Evolutionary conservation across 2,113 vertebrate species (phyloP), one percentile per base, ranked within the genome.

Genomic region (Azemiops feae): DNA sequence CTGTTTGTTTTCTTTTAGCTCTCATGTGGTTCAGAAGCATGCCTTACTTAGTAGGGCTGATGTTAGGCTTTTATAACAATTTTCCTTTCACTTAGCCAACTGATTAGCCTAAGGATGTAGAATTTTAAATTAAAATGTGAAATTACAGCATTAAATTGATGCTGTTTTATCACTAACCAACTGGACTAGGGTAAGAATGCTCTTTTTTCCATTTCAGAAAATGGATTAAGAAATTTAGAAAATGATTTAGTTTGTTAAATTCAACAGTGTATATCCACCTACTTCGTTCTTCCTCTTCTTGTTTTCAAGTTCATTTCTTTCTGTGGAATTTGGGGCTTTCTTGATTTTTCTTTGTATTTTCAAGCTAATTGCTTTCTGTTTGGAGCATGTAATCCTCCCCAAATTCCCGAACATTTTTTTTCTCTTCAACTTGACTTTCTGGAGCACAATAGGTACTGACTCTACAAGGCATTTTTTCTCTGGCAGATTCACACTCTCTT

Each of bases 261-360:
- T 74, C 20, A 34, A 1, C 25, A 60, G 69, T 8, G 90, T 30
- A 7, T 5, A 74, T n/a, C 43, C n/a, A 94, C 97, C 0, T 97
- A 98, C 98, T 95, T 39, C 94, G 3, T 95, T 93, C 34, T 55
- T 97, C 85, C 74, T 54, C 45, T 95, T 97, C 92, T 93, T 93
- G 92, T 94, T 91, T 1, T 69, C 91, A 92, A 94, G 11, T 53
- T 96, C 94, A 0, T 95, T 96, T 45, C n/a, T 47, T 88, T 96
- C 96, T 0, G 93, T 86, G 20, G 93, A 87, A 47, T 93, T 93
- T 0, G 96, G 64, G 60, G 91, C 47, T 43, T 95, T 96, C 64
- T 95, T 96, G 54, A 93, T 64, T 64, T 94, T 97, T 93, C 97
- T 97, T 93, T 97, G 98, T 92, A 95, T 97, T 91, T 96, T 96